Base-by-base conservation (phyloP, 2,888 invertebrate species). In the Adelphocoris suturalis region DNA sequence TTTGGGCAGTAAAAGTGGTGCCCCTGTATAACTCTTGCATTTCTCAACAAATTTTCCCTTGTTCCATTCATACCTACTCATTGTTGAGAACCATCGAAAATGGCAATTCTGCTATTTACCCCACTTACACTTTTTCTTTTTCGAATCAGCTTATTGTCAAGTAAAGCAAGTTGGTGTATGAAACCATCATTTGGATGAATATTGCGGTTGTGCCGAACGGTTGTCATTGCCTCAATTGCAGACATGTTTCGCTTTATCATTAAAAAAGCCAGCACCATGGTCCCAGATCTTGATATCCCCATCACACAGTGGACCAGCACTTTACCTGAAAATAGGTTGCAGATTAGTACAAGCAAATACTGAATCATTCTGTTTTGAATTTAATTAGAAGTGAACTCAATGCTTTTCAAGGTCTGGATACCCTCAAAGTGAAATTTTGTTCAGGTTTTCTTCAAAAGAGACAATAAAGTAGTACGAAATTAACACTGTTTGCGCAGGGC, bases 151-250 rank as follows among this genome's bases (percentile, higher is more conserved):
- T 95, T 93, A 92, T 94, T 94, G 91, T 94, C 94, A 86, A 97
- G 94, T 91, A 95, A 95, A 90, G 96, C 96, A 90, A 97, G 94
- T 92, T 97, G 97, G 89, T 95, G 95, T 90, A 97, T 94, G 94
- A 97, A 97, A 90, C 97, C 97, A 92, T 96, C 95, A 93, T 97
- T 97, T 78, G 97, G 97, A 92, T 96, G 95, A 92, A 97, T 96
- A 92, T 96, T 95, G 76, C 97, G 95, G 91, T 95, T 95, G 91
- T 95, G 94, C 91, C 96, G 96, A 16, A 97, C 96, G 90, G 94
- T 94, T 86, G 95, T 94, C 92, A 97, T 93, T n/a, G 97, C 97
- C 92, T 97, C 96, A 0, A 95, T 94, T 14, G 97, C 96, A 75
- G 95, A 94, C 96, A 97, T 96, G 91, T 95, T 95, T 90, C 96